Evolutionary conservation across 2,113 vertebrate species (phyloP), one percentile per base, ranked within the genome.

Genomic region (Drymodes brunneopygia): DNA sequence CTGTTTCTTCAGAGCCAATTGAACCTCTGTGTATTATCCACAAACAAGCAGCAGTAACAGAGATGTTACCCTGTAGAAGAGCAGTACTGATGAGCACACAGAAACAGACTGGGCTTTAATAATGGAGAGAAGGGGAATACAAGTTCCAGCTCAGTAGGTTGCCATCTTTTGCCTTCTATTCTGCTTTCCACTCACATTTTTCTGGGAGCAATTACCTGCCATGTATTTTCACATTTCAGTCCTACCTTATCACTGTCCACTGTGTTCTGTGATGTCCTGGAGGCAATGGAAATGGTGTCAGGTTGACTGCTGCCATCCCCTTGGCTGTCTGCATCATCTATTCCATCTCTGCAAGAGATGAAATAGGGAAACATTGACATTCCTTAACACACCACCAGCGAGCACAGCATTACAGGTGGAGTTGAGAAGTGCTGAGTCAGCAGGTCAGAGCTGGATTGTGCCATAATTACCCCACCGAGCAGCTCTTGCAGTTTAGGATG

Each of bases 201-300:
- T 48, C 54, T 21, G 17, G 38, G 21, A 31, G 6, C 2, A 12
- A 85, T n/a, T 57, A 93, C 13, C 58, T 92, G 62, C 79, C 35
- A 21, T 2, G 6, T 64, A 31, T 94, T 96, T 88, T 85, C 69
- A 88, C 51, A 61, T 94, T 94, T 66, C 74, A 61, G 84, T 97
- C 98, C 96, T 99, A 99, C 99, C 99, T 99, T 99, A 98, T 99
- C 99, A 58, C 99, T 99, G 98, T 99, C 99, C 90, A 99, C 98
- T 29, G 99, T 99, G 98, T 99, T 99, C 98, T 99, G 99, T 42
- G 99, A 99, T 13, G 99, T 99, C 92, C 99, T 98, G 84, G 99
- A 99, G 31, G 99, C 99, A 54, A 99, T 99, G 93, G 99, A 99
- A 97, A 99, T 99, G 83, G 99, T 99, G 83, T 99, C 99, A n/a